Evolutionary conservation across 2,113 vertebrate species (phyloP).

Genomic region (Fregetta grallaria): DNA sequence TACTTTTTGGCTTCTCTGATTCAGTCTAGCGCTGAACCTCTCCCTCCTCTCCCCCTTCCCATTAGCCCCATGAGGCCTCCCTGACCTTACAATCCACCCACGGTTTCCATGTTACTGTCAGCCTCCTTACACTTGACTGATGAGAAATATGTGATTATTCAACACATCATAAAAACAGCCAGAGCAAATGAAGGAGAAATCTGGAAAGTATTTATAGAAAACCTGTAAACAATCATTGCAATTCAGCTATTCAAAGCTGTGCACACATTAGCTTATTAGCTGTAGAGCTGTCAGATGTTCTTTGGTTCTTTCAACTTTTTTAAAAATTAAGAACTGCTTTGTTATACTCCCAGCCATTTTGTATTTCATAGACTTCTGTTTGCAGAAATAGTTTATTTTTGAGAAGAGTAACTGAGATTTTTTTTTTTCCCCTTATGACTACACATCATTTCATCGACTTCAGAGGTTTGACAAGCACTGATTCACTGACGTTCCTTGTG

Average conservation of each 20-base stretch:
- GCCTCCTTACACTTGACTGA: slow-evolving; percentile 43
- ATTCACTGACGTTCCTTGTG: not conserved
- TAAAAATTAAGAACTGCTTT: not conserved
- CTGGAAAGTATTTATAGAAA: slow-evolving; percentile 57
- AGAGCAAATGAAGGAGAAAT: slow-evolving; percentile 34
- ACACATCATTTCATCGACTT: slow-evolving; percentile 17
- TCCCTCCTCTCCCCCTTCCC: slow-evolving; percentile 24
- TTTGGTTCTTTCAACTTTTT: slow-evolving; percentile 17
- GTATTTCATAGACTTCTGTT: not conserved
- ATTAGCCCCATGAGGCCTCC: slow-evolving; percentile 4
- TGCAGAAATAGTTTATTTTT: slow-evolving; percentile 10
- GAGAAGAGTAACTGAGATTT: not conserved
- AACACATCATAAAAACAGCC: slow-evolving; percentile 42
- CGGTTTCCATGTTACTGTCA: slow-evolving; percentile 45
- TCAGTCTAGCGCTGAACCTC: not conserved
- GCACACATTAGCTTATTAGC: not conserved
- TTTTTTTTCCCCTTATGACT: not conserved
- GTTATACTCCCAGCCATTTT: not conserved
- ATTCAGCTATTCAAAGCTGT: not conserved
- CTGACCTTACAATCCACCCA: not conserved
- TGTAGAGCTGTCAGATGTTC: not conserved
- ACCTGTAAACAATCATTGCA: slow-evolving; percentile 26
- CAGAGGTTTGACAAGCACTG: not conserved
- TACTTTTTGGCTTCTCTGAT: not conserved
- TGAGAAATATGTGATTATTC: slow-evolving; percentile 50